Conservation (phyloP, 2,797 vertebrate genomes). For the Onychomys torridus region DNA sequence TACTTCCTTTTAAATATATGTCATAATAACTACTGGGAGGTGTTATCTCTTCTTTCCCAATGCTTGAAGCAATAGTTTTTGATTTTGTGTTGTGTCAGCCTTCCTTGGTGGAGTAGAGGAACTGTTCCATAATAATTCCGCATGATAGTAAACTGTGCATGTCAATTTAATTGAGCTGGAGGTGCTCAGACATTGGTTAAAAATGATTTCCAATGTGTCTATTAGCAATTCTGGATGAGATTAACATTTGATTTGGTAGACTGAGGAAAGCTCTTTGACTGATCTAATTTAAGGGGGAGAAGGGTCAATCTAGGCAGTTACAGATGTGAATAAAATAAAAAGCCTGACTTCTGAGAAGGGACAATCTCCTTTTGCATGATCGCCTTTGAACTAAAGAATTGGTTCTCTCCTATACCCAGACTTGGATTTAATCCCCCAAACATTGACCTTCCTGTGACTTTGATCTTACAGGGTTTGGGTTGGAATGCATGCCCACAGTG, state of each 20-base stretch:
- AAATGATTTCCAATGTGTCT: not conserved
- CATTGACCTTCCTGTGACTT: not conserved
- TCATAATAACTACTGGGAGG: not conserved
- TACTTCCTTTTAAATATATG: not conserved
- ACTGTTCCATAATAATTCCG: not conserved
- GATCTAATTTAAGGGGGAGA: not conserved
- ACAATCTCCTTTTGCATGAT: not conserved
- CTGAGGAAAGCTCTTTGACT: not conserved
- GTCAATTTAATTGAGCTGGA: not conserved
- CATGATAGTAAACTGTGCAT: not conserved
- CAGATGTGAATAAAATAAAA: not conserved
- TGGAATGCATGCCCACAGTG: not conserved
- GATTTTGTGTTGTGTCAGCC: not conserved
- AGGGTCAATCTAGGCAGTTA: not conserved
- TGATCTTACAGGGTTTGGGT: not conserved
- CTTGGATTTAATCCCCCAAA: not conserved
- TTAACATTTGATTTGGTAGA: not conserved
- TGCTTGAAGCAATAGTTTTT: not conserved
- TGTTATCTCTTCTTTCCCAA: too few species aligned
- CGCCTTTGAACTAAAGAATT: not conserved
- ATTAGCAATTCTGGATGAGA: not conserved
- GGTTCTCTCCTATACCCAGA: not conserved
- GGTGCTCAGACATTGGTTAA: not conserved
- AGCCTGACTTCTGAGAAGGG: not conserved
- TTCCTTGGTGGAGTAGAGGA: not conserved